These are phyloP conservation scores for Sarcophaga rosellei DNA, from an alignment of 2,888 invertebrate species.

Conservation along the genomic window DNA sequence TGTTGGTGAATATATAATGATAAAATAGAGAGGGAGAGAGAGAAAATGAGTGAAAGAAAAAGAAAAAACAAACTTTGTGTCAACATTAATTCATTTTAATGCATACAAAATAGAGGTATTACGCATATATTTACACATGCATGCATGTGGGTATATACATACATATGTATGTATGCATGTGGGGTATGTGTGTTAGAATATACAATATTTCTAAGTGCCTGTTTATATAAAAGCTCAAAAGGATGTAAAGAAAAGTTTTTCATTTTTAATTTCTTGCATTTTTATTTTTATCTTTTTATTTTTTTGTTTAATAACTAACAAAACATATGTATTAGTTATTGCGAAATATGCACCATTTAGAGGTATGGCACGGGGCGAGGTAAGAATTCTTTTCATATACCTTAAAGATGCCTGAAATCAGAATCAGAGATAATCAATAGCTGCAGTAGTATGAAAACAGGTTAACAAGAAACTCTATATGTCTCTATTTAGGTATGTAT, in stretches of 20 bases:
- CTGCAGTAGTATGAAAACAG: not conserved
- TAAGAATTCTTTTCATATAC: not conserved
- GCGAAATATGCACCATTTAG: not conserved
- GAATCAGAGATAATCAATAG: constrained; percentile 8
- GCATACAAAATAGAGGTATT: constrained; percentile 63
- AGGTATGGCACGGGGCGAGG: not conserved
- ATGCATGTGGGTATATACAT: not conserved
- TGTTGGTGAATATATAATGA: constrained; percentile 16
- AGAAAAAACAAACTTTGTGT: constrained; percentile 54
- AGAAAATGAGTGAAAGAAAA: not conserved
- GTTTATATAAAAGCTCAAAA: not conserved
- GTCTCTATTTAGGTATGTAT: not conserved
- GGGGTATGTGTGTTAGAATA: too few species aligned
- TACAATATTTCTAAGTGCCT: not conserved
- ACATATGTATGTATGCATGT: not conserved
- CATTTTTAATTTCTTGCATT: not conserved
- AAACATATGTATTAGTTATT: constrained; percentile 16
- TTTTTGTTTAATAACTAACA: not conserved
- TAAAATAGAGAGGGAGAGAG: not conserved
- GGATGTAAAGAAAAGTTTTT: not conserved
- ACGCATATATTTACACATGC: constrained; percentile 17
- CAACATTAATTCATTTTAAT: constrained; percentile 71
- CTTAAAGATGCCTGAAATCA: not conserved
- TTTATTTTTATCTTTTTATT: not conserved
- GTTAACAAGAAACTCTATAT: constrained; percentile 11